Evolutionary conservation across 2,797 vertebrate genomes (phyloP), one percentile per base, ranked within the genome.

Genomic region (Lepus oiostolus): DNA sequence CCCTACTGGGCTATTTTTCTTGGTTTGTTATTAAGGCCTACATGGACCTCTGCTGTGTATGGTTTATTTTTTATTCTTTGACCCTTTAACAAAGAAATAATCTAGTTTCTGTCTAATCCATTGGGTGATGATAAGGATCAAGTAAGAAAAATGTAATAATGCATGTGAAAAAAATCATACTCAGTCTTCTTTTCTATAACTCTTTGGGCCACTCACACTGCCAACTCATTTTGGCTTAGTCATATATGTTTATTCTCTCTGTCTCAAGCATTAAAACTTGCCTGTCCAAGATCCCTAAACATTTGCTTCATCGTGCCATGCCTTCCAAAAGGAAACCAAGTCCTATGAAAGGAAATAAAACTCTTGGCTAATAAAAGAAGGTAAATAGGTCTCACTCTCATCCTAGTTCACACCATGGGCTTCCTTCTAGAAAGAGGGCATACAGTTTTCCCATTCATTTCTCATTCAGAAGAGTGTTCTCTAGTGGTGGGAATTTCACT

Each of bases 301-400:
- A 38, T 93, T 32, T 35, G 24, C 72, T 70, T 95, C 85, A 74
- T n/a, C n/a, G 12, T 65, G 16, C 19, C 28, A 10, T 70, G 16
- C 19, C n/a, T 83, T 47, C 85, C 93, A 95, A 92, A 95, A 77
- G 68, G 91, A 93, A 95, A 86, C 82, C 89, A 91, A 86, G 38
- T n/a, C 70, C 74, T 94, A 82, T 62, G 54, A 83, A 90, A 76
- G 65, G 63, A 90, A 93, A 63, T 30, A 30, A 71, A 89, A 77
- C 5, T 50, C 67, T 88, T 95, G 85, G 63, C 72, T 86, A 83
- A 70, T 72, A 30, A 17, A 32, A 35, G 52, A 52, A 92, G 32
- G 60, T 54, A 81, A 60, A n/a, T 7, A 11, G 19, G 28, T 83
- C n/a, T 95, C 1, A 2, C 13, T 67, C 1, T 35, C 35, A 42